Conservation (phyloP, 2,113 vertebrate genomes). For the Candoia aspera region DNA sequence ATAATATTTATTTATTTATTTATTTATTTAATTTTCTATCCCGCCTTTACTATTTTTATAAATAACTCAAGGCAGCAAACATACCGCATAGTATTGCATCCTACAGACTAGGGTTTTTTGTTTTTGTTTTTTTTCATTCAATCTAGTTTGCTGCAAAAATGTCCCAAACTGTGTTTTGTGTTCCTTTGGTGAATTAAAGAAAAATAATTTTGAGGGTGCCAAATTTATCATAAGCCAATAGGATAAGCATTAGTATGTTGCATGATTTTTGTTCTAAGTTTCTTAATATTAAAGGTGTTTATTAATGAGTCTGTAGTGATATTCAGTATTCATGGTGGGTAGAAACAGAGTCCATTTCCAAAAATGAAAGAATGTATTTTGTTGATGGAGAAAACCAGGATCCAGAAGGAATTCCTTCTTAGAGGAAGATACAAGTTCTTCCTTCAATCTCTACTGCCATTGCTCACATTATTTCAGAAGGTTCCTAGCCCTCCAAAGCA, state of each 20-base stretch:
- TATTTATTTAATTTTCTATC: too few relatives aligned
- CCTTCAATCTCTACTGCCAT: not conserved
- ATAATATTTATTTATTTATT: too few relatives aligned
- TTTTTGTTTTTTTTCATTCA: not conserved
- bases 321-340: not conserved
- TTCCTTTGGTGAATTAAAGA: conserved; percentile 22
- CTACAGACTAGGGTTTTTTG: not conserved
- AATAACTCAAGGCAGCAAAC: too few relatives aligned
- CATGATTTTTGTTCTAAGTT: conserved; percentile 9
- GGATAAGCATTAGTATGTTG: not conserved
- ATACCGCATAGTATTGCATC: not conserved
- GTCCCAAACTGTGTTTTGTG: not conserved
- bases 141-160: conserved; percentile 1
- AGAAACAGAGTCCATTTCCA: not conserved
- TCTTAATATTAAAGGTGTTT: not conserved
- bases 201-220: conserved; percentile 7
- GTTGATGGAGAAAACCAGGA: not conserved
- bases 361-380: not conserved
- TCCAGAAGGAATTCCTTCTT: not conserved
- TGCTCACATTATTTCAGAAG: too few relatives aligned
- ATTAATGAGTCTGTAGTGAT: conserved; percentile 4
- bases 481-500: too few relatives aligned
- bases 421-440: not conserved
- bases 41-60: too few relatives aligned
- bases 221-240: conserved; percentile 29